These are phyloP conservation scores for Colossoma macropomum DNA, from an alignment of 2,113 vertebrate species.

Conservation along the genomic window DNA sequence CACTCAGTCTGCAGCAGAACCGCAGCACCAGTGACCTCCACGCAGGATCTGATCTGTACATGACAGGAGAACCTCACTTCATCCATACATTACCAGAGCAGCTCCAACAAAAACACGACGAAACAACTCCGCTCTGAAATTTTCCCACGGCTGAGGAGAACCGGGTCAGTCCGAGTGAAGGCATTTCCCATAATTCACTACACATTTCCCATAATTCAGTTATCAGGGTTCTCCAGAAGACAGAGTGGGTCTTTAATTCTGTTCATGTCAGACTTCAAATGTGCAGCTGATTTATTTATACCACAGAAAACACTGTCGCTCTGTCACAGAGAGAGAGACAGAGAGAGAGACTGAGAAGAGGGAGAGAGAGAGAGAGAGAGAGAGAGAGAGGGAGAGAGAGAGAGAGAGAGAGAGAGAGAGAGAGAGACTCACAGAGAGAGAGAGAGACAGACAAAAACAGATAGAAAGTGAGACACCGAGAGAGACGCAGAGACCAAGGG, in stretches of 20 bases:
- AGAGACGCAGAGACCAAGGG: background rate
- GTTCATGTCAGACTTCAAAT: background rate
- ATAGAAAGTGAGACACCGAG: background rate
- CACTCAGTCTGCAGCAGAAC: background rate
- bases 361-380: background rate
- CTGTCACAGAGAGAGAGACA: too few relatives aligned
- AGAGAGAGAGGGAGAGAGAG: background rate
- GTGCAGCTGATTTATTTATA: background rate
- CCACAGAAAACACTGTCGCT: background rate
- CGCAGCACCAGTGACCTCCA: background rate
- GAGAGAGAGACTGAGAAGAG: background rate
- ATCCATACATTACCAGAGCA: background rate
- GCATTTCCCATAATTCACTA: slow-evolving; percentile 26
- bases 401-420: too few relatives aligned
- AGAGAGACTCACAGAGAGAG: too few relatives aligned
- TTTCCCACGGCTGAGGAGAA: slow-evolving; percentile 35
- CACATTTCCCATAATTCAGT: slow-evolving; percentile 8
- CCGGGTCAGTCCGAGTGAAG: background rate
- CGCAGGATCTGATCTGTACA: background rate
- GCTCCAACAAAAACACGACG: background rate
- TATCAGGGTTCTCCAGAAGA: background rate
- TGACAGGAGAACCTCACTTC: background rate
- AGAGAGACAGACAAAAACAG: background rate
- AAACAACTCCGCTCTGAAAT: background rate
- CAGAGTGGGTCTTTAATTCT: background rate